Conservation (phyloP, 2,888 invertebrate species). For the Nudaria mundana region DNA sequence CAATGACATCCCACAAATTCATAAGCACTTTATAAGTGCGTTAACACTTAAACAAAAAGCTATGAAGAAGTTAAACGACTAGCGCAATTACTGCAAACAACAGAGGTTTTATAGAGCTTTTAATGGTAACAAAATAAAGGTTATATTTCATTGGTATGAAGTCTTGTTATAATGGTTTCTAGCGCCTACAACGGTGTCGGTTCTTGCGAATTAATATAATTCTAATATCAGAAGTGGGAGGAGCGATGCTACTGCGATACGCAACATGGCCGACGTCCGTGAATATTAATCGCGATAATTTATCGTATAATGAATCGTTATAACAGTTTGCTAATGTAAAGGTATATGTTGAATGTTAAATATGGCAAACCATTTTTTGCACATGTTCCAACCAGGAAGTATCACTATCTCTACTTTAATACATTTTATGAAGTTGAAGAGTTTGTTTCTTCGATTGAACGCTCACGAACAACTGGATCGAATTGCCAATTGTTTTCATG, state of each 20-base stretch:
- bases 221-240: constrained; percentile 57
- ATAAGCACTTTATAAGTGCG: constrained; percentile 1
- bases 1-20: constrained; percentile 18
- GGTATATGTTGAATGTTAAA: constrained; percentile 34
- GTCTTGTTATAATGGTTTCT: constrained; percentile 12
- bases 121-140: constrained; percentile 21
- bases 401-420: too few relatives aligned
- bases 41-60: neutral
- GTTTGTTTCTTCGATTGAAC: too few relatives aligned
- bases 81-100: constrained; percentile 20
- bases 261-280: constrained; percentile 50
- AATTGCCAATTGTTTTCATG: too few relatives aligned
- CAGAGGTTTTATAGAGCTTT: constrained; percentile 4
- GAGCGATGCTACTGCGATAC: constrained; percentile 60
- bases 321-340: constrained; percentile 31
- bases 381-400: constrained; percentile 9
- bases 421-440: too few relatives aligned
- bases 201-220: constrained; percentile 48
- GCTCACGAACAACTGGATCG: too few relatives aligned
- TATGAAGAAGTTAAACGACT: neutral
- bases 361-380: too few relatives aligned
- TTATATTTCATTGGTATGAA: constrained; percentile 24
- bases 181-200: constrained; percentile 28
- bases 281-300: constrained; percentile 62
- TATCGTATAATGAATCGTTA: constrained; percentile 52